Evolutionary conservation across 2,888 invertebrate species (phyloP).

Genomic region (Dryobota labecula): DNA sequence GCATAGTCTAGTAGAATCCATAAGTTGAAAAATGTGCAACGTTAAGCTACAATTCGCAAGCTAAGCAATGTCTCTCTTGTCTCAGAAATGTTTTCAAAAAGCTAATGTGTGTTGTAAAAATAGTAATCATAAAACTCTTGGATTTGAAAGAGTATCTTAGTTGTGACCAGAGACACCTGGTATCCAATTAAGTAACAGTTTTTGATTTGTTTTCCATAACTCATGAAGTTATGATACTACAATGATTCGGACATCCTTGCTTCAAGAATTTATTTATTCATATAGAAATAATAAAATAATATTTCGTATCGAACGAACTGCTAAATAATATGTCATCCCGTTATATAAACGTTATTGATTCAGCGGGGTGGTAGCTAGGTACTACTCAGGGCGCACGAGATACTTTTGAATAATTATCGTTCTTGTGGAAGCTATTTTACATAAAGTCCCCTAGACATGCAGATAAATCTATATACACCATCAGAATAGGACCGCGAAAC

Average conservation of each 20-base stretch:
- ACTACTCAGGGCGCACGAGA: background rate
- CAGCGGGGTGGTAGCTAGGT: background rate
- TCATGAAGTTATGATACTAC: no score
- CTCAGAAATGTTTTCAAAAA: background rate
- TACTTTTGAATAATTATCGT: background rate
- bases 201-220: no score
- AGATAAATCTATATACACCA: slow-evolving; percentile 1
- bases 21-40: background rate
- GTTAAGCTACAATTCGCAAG: background rate
- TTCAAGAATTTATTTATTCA: background rate
- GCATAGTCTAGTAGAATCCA: background rate
- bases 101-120: background rate
- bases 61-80: background rate
- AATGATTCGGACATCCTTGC: background rate
- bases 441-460: background rate
- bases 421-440: background rate
- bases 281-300: no score
- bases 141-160: background rate
- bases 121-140: no score
- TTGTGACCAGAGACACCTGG: no score
- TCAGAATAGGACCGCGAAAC: slow-evolving; percentile 53
- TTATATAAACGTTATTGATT: background rate
- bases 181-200: no score
- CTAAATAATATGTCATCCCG: background rate
- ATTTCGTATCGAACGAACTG: background rate